A percentile compares a stretch with the other conserved stretches of the same genome.
phyloP scores from a whole-genome alignment of 2,797 vertebrate genomes.

The Cirrhinus molitorella region DNA sequence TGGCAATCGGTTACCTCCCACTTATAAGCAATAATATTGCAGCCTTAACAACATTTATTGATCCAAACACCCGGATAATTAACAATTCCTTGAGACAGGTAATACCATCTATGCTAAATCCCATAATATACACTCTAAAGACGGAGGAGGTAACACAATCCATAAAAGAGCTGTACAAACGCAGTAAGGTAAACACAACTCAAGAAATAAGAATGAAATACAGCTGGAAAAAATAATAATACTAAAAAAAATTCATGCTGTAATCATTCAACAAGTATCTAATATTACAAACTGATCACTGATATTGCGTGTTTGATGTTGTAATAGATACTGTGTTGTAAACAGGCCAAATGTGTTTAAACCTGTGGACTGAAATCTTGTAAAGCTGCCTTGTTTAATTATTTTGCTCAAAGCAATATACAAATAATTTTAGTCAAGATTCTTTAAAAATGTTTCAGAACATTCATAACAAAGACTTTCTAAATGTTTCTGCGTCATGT shows the following conservation, averaged over 20 bases:
- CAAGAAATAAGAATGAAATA: neutral
- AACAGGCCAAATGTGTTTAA: neutral
- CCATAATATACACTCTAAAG: constrained; percentile 75
- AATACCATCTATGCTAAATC: constrained; percentile 73
- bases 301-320: neutral
- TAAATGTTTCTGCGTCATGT: neutral
- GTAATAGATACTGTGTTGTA: neutral
- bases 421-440: neutral
- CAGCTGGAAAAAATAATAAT: neutral
- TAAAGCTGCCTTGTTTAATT: neutral
- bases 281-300: neutral
- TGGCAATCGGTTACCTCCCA: constrained; percentile 67
- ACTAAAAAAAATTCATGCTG: neutral
- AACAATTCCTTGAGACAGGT: constrained; percentile 63
- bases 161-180: constrained; percentile 58
- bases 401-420: neutral
- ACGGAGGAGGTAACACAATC: constrained; percentile 73
- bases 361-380: neutral
- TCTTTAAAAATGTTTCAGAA: neutral
- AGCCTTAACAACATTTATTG: constrained; percentile 43
- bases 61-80: constrained; percentile 69
- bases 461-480: neutral
- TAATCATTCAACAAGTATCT: neutral
- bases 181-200: neutral
- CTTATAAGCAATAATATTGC: constrained; percentile 57